These are phyloP conservation scores for Eupithecia subfuscata DNA, from an alignment of 2,888 invertebrate genomes.

Conservation along the genomic window DNA sequence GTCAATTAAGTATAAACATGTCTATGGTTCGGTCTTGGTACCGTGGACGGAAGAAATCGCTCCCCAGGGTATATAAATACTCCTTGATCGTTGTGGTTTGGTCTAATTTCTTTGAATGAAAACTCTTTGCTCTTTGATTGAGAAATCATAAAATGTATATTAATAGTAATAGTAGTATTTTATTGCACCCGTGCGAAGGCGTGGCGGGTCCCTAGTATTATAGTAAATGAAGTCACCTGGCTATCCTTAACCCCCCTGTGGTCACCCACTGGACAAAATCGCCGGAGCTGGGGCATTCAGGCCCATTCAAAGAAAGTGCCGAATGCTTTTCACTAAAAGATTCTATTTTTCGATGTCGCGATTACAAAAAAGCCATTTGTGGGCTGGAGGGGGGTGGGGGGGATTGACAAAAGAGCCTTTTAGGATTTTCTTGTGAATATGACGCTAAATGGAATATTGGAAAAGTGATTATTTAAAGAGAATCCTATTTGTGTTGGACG, in stretches of 20 bases:
- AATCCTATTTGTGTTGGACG: constrained; percentile 16
- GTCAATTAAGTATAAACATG: no score
- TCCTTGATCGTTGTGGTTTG: no score
- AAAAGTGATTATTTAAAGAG: constrained; percentile 33
- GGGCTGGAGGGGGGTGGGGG: constrained; percentile 26
- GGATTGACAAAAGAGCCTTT: constrained; percentile 50
- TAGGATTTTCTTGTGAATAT: constrained; percentile 48
- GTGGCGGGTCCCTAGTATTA: no score
- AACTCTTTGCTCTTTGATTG: no score
- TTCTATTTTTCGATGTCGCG: constrained; percentile 48
- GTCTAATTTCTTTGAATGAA: no score
- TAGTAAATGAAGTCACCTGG: not conserved
- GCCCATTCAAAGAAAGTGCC: constrained; percentile 50
- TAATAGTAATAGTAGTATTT: no score
- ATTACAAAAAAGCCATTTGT: constrained; percentile 56
- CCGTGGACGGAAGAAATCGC: no score
- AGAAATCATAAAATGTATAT: no score
- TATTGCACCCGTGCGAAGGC: no score
- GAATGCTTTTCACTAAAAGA: constrained; percentile 51
- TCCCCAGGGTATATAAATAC: no score
- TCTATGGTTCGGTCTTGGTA: no score
- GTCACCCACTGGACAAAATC: constrained; percentile 46
- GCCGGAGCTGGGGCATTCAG: constrained; percentile 44
- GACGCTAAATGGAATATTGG: constrained; percentile 53
- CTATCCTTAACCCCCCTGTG: constrained; percentile 1